Evolutionary conservation across 2,113 vertebrate genomes (phyloP).

Genomic region (Neodon shergylaensis): DNA sequence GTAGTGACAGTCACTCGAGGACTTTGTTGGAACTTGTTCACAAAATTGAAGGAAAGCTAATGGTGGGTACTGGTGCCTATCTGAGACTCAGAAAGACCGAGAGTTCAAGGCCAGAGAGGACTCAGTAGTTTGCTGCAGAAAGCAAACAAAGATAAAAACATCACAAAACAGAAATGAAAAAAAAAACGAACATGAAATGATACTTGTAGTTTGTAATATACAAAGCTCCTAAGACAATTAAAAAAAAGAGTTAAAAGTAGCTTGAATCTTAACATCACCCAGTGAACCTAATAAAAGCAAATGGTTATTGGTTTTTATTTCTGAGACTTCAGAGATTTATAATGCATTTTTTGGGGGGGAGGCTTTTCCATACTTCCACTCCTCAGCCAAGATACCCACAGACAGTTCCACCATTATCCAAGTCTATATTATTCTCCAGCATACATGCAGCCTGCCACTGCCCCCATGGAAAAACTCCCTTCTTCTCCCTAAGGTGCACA

Average conservation of each 20-base stretch:
- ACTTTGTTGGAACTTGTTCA: conserved; percentile 22
- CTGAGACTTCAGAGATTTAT: background rate
- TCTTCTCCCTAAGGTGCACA: fast-evolving
- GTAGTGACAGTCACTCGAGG: background rate
- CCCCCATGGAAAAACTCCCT: background rate
- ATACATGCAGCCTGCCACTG: fast-evolving
- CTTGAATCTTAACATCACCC: background rate
- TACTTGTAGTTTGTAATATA: background rate
- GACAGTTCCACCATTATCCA: background rate
- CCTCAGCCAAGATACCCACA: background rate
- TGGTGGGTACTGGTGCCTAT: background rate
- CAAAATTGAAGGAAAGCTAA: background rate
- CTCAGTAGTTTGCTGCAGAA: background rate
- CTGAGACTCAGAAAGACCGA: background rate
- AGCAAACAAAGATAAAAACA: background rate
- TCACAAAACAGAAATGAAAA: background rate
- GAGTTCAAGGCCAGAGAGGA: background rate
- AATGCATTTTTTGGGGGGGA: background rate
- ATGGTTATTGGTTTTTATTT: background rate
- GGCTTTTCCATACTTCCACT: background rate
- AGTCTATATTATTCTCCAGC: background rate
- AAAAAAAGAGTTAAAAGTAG: conserved; percentile 5
- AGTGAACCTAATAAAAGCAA: background rate
- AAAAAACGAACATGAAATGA: background rate
- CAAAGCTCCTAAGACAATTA: background rate